phyloP scores from a whole-genome alignment of 2,113 vertebrate species.

The Aegithalos caudatus region DNA sequence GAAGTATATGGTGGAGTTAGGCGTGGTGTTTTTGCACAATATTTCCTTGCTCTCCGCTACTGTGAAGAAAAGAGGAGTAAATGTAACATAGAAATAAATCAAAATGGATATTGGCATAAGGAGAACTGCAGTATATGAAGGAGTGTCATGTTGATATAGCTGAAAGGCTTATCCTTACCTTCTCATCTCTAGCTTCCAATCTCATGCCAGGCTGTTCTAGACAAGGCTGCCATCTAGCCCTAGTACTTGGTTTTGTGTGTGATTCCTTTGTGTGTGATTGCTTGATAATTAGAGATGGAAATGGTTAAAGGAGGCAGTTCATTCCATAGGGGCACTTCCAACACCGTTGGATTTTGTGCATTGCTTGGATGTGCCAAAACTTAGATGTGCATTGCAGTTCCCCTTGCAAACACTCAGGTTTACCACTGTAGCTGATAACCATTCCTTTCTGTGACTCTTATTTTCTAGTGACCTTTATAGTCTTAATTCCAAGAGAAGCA shows the following conservation, averaged over 20 bases:
- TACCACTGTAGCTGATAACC: neutral
- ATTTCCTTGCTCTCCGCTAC: neutral
- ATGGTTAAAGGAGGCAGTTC: neutral
- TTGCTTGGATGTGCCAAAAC: neutral
- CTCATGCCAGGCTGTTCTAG: neutral
- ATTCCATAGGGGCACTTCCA: neutral
- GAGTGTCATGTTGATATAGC: neutral
- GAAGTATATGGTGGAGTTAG: neutral
- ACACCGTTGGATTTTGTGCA: accelerated
- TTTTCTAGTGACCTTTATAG: neutral
- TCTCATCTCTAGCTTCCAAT: neutral
- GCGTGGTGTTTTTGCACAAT: neutral
- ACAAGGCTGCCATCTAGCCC: accelerated
- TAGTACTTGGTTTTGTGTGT: neutral
- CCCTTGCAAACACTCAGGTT: accelerated
- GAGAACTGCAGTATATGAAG: neutral
- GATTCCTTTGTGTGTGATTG: neutral
- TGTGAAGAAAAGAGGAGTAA: neutral
- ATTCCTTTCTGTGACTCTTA: neutral
- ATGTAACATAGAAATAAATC: neutral
- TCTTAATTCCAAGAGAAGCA: neutral
- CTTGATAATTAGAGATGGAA: neutral
- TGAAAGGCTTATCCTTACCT: neutral
- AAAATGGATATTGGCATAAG: neutral
- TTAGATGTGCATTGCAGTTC: neutral